A percentile compares a stretch with the other conserved stretches of the same genome.
phyloP scores from a whole-genome alignment of 2,797 vertebrate genomes.

The Bryconaethiops microstoma region DNA sequence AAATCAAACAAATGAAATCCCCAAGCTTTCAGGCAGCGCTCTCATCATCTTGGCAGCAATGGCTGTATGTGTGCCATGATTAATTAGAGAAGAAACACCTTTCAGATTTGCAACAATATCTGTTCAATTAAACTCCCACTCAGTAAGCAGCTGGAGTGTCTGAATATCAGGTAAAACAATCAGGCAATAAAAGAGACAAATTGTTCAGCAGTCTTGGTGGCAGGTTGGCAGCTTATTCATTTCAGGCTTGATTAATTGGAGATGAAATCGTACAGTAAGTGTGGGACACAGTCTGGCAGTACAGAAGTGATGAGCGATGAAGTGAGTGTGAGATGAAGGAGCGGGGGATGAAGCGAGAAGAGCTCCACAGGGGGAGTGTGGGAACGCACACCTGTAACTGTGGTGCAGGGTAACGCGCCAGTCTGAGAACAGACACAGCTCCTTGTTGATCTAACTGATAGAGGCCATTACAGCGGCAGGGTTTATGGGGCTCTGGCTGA shows the following conservation, averaged over 20 bases:
- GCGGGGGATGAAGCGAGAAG: conserved; percentile 22
- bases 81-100: too few species aligned
- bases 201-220: background rate
- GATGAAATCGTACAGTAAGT: conserved; percentile 4
- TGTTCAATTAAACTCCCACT: background rate
- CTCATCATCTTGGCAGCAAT: background rate
- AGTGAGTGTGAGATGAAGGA: conserved; percentile 16
- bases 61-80: background rate
- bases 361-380: conserved; percentile 49
- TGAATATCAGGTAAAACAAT: background rate
- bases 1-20: background rate
- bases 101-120: background rate
- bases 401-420: conserved; percentile 29
- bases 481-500: conserved; percentile 39
- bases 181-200: background rate
- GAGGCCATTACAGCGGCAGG: conserved; percentile 26
- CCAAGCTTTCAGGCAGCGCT: background rate
- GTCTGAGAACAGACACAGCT: conserved; percentile 59
- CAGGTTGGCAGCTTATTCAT: background rate
- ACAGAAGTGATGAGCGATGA: conserved; percentile 13
- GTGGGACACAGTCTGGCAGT: background rate
- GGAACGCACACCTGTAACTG: conserved; percentile 50
- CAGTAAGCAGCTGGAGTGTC: background rate
- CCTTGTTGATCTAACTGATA: conserved; percentile 56
- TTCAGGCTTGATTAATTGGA: background rate